Evolutionary conservation across 2,113 vertebrate genomes (phyloP), one percentile per base, ranked within the genome.

Genomic region (Spermophilus dauricus): DNA sequence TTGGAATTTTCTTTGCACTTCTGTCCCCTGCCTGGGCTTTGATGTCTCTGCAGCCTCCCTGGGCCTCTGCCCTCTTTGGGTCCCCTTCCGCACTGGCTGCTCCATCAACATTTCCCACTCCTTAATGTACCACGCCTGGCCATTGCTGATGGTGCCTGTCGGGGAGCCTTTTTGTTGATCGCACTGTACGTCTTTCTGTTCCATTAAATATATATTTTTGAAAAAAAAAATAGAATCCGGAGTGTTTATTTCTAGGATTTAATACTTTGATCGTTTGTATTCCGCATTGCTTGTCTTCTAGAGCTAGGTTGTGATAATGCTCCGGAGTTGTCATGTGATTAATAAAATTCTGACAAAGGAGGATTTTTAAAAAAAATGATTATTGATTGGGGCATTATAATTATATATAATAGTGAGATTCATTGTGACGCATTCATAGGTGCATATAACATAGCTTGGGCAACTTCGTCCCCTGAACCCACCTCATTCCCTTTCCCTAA

Each of bases 181-280:
- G 67, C 39, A 13, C 96, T 92, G 30, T 80, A 77, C n/a, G 69
- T 78, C 13, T 83, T 85, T 39, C 89, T 65, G 8, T 76, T 18
- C 63, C 85, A 98, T 97, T 98, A 98, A 98, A 98, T 0, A 0
- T 18, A 98, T 0, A 0, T 20, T 91, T 96, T 97, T 42, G 69
- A 9, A 20, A 80, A 56, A 80, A 56, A 96, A 96, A 93, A 30
- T 37, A 14, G 45, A 5, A 1, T 3, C 4, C 13, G 72, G 77
- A 65, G 56, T 70, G 67, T 84, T 95, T 95, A 85, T 91, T 95
- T 48, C 80, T 73, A 63, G 86, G 87, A 8, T 10, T 73, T 48
- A 26, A 26, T 87, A 9, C 37, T 82, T 73, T 24, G 85, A 22
- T 30, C 24, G 58, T 24, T n/a, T 34, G 0, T 56, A 34, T 65